Conservation (phyloP, 2,113 vertebrate species). For the Numenius arquata region DNA sequence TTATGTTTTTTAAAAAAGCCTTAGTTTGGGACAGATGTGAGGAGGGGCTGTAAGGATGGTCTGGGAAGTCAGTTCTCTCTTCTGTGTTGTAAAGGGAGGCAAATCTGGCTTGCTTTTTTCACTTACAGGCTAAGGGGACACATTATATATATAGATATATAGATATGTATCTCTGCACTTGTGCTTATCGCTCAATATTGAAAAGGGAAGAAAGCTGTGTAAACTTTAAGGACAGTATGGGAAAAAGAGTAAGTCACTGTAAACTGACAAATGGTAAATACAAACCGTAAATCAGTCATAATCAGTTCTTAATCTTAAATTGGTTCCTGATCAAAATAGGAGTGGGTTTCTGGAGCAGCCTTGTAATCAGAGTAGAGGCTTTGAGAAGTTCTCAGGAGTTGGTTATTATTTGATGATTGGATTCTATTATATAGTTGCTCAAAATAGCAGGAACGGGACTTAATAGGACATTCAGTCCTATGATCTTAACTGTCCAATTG, state of each 20-base stretch:
- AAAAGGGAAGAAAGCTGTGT: neutral
- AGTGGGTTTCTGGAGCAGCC: constrained; percentile 3
- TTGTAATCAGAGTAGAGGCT: neutral
- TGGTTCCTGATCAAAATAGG: neutral
- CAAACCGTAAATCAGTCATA: neutral
- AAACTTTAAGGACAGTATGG: neutral
- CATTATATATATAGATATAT: neutral
- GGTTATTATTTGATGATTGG: neutral
- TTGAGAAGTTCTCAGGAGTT: constrained; percentile 5
- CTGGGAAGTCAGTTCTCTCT: neutral
- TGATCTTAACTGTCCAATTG: neutral
- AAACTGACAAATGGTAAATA: neutral
- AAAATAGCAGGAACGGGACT: constrained; percentile 2
- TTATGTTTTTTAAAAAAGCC: neutral
- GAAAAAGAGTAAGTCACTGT: neutral
- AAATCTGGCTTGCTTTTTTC: neutral
- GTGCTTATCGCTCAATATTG: neutral
- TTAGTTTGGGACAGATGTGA: neutral
- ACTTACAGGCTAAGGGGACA: neutral
- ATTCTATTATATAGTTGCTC: neutral
- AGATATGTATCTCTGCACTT: neutral
- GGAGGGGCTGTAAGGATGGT: neutral
- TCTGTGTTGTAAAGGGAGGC: neutral
- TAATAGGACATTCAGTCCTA: neutral
- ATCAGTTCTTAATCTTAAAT: constrained; percentile 17